These are phyloP conservation scores for Drosophila sulfurigaster DNA, from an alignment of 1,140 invertebrate species.

Conservation along the genomic window DNA sequence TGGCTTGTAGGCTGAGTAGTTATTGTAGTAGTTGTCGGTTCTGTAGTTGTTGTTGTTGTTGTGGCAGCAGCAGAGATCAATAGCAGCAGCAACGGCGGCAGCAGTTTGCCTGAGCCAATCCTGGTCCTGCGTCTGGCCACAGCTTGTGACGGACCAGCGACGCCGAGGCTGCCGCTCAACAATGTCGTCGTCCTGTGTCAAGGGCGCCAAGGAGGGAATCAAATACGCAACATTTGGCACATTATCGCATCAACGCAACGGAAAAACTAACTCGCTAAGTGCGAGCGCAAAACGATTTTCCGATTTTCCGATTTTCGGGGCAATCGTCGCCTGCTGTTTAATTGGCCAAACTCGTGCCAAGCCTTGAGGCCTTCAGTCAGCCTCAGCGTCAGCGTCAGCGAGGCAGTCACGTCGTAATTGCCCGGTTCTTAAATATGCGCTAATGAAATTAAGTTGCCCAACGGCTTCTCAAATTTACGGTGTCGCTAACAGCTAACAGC, in stretches of 20 bases:
- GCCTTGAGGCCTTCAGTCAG: not conserved
- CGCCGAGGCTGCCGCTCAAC: slow-evolving; percentile 70
- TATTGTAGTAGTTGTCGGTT: not conserved
- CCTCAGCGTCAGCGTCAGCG: not conserved
- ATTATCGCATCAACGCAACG: slow-evolving; percentile 35
- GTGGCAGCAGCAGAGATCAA: slow-evolving; percentile 29
- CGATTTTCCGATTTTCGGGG: slow-evolving; percentile 13
- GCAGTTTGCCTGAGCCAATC: slow-evolving; percentile 48
- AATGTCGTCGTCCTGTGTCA: slow-evolving; percentile 69
- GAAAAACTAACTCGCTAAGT: slow-evolving; percentile 19
- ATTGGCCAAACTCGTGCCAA: slow-evolving; percentile 28
- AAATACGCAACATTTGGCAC: slow-evolving; percentile 59
- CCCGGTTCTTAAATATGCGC: slow-evolving; percentile 67
- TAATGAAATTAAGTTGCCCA: slow-evolving; percentile 78
- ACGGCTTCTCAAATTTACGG: slow-evolving; percentile 54
- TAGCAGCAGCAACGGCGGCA: slow-evolving; percentile 49
- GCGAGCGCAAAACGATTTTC: slow-evolving; percentile 43
- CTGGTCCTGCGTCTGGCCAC: slow-evolving; percentile 74
- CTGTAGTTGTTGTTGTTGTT: slow-evolving; percentile 30
- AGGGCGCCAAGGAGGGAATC: slow-evolving; percentile 51
- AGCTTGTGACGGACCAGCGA: slow-evolving; percentile 59
- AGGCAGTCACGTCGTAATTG: slow-evolving; percentile 49
- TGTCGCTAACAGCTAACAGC: slow-evolving; percentile 38
- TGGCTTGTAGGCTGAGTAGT: slow-evolving; percentile 21
- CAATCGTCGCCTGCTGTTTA: slow-evolving; percentile 55